Percentiles rank a stretch among this genome's conserved stretches.
Conservation (phyloP, 2,888 invertebrate species). For the Drosophila basisetae region DNA sequence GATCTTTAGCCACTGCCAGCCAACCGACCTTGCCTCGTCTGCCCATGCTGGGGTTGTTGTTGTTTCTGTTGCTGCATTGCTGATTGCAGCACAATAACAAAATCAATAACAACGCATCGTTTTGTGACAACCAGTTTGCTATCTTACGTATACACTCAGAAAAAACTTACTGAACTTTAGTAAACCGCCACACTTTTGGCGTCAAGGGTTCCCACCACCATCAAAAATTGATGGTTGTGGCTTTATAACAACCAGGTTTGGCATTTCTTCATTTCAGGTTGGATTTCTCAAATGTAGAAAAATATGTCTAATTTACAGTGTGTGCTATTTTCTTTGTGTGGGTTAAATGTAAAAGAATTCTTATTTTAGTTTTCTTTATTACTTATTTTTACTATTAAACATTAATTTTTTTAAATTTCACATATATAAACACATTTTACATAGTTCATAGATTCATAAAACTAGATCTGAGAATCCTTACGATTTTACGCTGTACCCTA, state of each 20-base stretch:
- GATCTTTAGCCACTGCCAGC: conserved; percentile 76
- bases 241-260: neutral
- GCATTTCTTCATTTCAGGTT: neutral
- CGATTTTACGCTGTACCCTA: neutral
- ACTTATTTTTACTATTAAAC: neutral
- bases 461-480: neutral
- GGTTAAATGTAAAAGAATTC: neutral
- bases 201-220: neutral
- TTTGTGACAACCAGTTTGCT: conserved; percentile 28
- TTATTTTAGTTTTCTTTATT: neutral
- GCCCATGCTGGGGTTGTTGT: conserved; percentile 1
- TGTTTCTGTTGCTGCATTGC: conserved; percentile 17
- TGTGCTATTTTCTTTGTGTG: neutral
- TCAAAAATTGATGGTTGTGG: neutral
- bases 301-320: neutral
- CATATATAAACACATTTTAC: neutral
- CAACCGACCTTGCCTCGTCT: conserved; percentile 27
- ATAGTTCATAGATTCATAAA: neutral
- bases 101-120: conserved; percentile 14
- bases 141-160: conserved; percentile 24
- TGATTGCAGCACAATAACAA: conserved; percentile 32
- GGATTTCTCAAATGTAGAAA: neutral
- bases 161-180: neutral
- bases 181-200: no score
- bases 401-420: neutral